Percentiles rank a stretch among this genome's conserved stretches.
phyloP scores from a whole-genome alignment of 2,797 vertebrate genomes.

The Eulemur rubriventer region DNA sequence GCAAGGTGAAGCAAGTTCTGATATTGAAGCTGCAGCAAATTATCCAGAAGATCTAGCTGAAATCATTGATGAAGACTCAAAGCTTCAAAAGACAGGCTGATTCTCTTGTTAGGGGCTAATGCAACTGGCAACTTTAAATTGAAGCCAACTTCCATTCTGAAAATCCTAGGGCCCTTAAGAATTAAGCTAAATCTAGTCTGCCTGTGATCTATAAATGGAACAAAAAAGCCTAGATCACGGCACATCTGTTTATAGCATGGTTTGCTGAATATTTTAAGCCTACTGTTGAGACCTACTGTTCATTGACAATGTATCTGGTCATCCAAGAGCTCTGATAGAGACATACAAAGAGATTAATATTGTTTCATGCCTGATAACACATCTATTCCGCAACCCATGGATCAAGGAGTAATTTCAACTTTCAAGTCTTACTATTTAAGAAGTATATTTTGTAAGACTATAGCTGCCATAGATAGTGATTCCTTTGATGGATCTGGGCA shows the following conservation, averaged over 20 bases:
- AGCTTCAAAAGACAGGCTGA: background rate
- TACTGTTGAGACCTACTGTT: background rate
- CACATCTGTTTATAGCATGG: background rate
- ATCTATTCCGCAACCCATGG: background rate
- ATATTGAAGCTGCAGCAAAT: too few relatives aligned
- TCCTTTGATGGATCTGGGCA: background rate
- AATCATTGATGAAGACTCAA: background rate
- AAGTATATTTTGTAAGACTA: background rate
- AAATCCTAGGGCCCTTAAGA: background rate
- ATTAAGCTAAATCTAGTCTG: background rate
- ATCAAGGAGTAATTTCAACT: background rate
- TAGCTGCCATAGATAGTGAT: background rate
- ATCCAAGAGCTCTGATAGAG: background rate
- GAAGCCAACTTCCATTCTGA: background rate
- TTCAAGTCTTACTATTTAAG: background rate
- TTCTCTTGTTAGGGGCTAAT: background rate
- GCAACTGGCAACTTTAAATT: background rate
- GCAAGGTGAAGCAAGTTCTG: too few relatives aligned
- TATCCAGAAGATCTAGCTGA: too few relatives aligned
- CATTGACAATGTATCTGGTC: background rate
- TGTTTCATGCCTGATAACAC: background rate
- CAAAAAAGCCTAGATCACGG: background rate
- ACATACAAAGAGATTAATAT: background rate
- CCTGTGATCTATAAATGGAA: background rate
- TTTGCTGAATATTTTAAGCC: background rate